These are phyloP conservation scores for Meteorus cinctellus DNA, from an alignment of 2,888 invertebrate genomes.

Conservation along the genomic window DNA sequence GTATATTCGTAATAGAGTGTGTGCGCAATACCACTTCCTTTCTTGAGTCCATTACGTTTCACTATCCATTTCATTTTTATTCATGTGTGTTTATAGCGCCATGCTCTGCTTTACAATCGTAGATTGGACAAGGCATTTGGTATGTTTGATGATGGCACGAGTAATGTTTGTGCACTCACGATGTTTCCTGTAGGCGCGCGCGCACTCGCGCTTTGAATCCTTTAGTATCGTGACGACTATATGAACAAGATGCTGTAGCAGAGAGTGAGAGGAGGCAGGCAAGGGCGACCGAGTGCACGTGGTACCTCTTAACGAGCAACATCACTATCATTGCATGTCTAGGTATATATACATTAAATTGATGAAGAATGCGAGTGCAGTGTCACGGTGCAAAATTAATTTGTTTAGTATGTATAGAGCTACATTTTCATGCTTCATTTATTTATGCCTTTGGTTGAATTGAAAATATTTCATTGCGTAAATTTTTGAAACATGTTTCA, in stretches of 20 bases:
- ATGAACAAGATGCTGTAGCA: neutral
- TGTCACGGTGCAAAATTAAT: neutral
- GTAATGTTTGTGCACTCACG: slow-evolving; percentile 10
- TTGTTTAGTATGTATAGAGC: neutral
- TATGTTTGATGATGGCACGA: slow-evolving; percentile 33
- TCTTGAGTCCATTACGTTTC: slow-evolving; percentile 46
- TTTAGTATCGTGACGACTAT: slow-evolving; percentile 45
- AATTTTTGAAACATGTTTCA: too few species aligned
- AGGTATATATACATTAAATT: neutral
- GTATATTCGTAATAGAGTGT: neutral
- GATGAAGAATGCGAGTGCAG: neutral
- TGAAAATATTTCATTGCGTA: neutral
- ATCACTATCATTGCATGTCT: neutral
- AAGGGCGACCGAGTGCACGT: slow-evolving; percentile 47
- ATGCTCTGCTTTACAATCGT: slow-evolving; percentile 47
- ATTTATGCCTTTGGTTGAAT: neutral
- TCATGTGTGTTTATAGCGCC: neutral
- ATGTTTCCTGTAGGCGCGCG: slow-evolving; percentile 39
- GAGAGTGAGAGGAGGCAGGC: slow-evolving; percentile 5
- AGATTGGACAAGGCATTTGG: slow-evolving; percentile 48
- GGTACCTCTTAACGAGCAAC: slow-evolving; percentile 35
- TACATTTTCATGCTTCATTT: neutral
- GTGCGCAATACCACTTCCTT: slow-evolving; percentile 40
- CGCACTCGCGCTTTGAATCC: slow-evolving; percentile 37
- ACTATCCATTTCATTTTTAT: slow-evolving; percentile 44